Percentiles rank a stretch among this genome's conserved stretches.
These are phyloP conservation scores for Leptarthrus brevirostris DNA, from an alignment of 2,888 invertebrate genomes.

Conservation along the genomic window DNA sequence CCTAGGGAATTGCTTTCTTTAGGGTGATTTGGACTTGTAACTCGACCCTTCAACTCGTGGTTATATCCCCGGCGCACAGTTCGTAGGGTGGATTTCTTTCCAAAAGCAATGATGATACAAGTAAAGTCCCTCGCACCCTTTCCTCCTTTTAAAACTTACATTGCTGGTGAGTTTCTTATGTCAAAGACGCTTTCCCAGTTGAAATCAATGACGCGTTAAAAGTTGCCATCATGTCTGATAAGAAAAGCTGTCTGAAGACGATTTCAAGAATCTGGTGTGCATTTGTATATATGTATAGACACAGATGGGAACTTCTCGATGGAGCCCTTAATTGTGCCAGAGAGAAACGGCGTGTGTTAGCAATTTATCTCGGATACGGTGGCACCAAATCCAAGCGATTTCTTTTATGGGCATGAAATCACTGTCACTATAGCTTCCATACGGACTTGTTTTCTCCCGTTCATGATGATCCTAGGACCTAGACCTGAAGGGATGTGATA, in stretches of 20 bases:
- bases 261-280: slow-evolving; percentile 31
- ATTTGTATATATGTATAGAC: neutral
- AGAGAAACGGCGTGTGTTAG: slow-evolving; percentile 36
- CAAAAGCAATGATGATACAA: no score
- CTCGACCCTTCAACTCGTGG: no score
- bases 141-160: slow-evolving; percentile 20
- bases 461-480: neutral
- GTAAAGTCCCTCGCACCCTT: neutral
- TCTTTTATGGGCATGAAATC: slow-evolving; percentile 17
- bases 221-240: slow-evolving; percentile 55
- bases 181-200: slow-evolving; percentile 11
- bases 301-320: neutral
- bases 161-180: neutral
- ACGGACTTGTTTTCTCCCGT: neutral
- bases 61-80: no score
- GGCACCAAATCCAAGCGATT: slow-evolving; percentile 12
- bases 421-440: neutral
- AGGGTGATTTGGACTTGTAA: no score
- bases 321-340: slow-evolving; percentile 29
- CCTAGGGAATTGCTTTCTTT: no score
- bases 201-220: slow-evolving; percentile 53
- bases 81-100: no score
- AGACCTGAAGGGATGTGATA: neutral
- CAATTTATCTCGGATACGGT: slow-evolving; percentile 23
- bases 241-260: slow-evolving; percentile 40